Evolutionary conservation across 2,113 vertebrate genomes (phyloP).

Genomic region (Lepisosteus osseus): DNA sequence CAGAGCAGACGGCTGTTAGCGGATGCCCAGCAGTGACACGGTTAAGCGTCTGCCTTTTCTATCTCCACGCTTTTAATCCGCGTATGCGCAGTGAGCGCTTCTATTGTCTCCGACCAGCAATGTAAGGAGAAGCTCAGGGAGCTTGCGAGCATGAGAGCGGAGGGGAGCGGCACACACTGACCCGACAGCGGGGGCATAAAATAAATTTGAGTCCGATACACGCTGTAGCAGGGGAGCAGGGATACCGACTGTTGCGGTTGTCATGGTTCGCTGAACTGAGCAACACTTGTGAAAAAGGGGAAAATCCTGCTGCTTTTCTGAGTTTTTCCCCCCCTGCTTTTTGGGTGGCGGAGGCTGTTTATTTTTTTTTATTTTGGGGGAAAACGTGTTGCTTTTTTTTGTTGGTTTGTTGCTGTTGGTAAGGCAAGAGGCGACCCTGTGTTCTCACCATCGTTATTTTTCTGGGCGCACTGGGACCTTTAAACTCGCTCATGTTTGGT

Average conservation of each 20-base stretch:
- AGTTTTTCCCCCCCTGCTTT: slow-evolving; percentile 5
- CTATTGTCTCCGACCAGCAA: slow-evolving; percentile 59
- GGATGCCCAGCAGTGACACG: neutral
- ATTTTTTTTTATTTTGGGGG: slow-evolving; percentile 40
- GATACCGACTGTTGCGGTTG: slow-evolving; percentile 46
- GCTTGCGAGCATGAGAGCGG: slow-evolving; percentile 39
- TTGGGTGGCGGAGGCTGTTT: slow-evolving; percentile 10
- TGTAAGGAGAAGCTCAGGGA: slow-evolving; percentile 24
- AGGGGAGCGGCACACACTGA: slow-evolving; percentile 54
- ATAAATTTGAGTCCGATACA: slow-evolving; percentile 20
- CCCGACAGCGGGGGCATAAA: slow-evolving; percentile 45
- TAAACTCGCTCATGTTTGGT: slow-evolving; percentile 58
- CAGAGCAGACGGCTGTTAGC: too few relatives aligned
- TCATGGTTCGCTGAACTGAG: slow-evolving; percentile 56
- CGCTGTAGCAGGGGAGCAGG: slow-evolving; percentile 30
- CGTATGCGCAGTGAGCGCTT: slow-evolving; percentile 61
- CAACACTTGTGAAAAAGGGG: slow-evolving; percentile 13
- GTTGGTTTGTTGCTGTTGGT: slow-evolving; percentile 28
- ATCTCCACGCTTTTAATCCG: slow-evolving; percentile 44
- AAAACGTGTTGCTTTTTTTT: slow-evolving; percentile 43
- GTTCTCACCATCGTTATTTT: slow-evolving; percentile 27
- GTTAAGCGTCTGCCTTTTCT: slow-evolving; percentile 1
- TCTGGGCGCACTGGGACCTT: slow-evolving; percentile 47
- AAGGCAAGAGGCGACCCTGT: neutral
- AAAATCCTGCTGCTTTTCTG: slow-evolving; percentile 32